Evolutionary conservation across 2,888 invertebrate genomes (phyloP), one percentile per base, ranked within the genome.

Genomic region (Drosophila neonasuta): DNA sequence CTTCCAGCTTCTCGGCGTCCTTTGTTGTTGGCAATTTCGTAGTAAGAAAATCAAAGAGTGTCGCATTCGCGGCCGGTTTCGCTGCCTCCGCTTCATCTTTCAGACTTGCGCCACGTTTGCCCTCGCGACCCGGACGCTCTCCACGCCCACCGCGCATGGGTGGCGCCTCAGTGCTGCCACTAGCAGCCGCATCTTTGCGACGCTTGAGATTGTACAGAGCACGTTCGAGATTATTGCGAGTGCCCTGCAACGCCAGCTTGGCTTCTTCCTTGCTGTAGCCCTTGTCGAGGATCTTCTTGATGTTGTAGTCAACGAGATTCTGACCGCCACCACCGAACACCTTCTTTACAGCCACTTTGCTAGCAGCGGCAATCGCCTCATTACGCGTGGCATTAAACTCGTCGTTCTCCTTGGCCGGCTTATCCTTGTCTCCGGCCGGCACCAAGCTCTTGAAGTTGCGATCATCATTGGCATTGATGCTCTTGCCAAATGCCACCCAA

Each of bases 401-500:
- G 1, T 93, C 93, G 90, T 96, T 95, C 73, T 95, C 95, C 83
- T 94, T 94, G 10, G 89, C 89, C 1, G 89, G 84, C 69, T 89
- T 90, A 9, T 92, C 91, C 66, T 92, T 92, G 59, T 95, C 94
- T 3, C 55, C 57, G 52, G 92, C 92, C 4, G 70, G n/a, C n/a
- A 15, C 63, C 15, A 95, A 89, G 64, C 95, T 94, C 88, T 95
- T 96, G 71, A 96, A 96, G 81, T 93, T 93, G 75, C 93, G 93
- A 68, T 94, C 94, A 2, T 70, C 59, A 42, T 93, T 91, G 29
- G 93, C 90, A n/a, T 82, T 79, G 58, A 96, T 92, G 86, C 94
- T 94, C 84, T 95, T 94, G 0, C 97, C 97, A 92, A 98, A 97
- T 36, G 97, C 95, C 79, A 97, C 96, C 97, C 97, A 98, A 41